These are phyloP conservation scores for Menura novaehollandiae DNA, from an alignment of 2,113 vertebrate species.

Conservation along the genomic window DNA sequence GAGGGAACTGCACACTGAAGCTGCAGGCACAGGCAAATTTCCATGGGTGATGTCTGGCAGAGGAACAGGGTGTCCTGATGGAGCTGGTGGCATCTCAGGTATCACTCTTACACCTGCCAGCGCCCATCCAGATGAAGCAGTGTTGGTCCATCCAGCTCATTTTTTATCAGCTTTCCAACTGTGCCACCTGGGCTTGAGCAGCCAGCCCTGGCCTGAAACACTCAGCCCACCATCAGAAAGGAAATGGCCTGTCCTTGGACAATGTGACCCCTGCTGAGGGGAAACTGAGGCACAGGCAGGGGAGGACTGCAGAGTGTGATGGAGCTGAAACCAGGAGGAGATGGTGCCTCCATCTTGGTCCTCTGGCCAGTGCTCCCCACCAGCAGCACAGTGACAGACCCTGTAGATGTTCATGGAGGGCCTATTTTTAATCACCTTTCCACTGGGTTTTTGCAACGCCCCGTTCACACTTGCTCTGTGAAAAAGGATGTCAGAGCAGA, in stretches of 20 bases:
- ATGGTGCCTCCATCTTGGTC: not conserved
- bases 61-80: not conserved
- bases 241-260: not conserved
- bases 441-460: not conserved
- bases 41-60: not conserved
- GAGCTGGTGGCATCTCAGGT: not conserved
- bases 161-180: not conserved
- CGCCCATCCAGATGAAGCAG: not conserved
- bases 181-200: not conserved
- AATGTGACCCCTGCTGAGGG: not conserved
- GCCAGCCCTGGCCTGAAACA: not conserved
- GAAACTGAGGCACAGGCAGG: not conserved
- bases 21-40: not conserved
- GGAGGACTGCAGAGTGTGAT: not conserved
- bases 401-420: not conserved
- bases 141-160: not conserved
- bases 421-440: constrained; percentile 40
- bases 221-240: not conserved
- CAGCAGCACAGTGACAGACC: not conserved
- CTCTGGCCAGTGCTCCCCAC: rapidly evolving
- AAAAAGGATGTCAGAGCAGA: constrained; percentile 58
- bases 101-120: not conserved
- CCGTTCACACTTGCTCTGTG: constrained; percentile 42
- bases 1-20: not conserved
- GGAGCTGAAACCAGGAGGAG: not conserved